Conservation (phyloP, 2,888 invertebrate species). For the Apodemia zela region DNA sequence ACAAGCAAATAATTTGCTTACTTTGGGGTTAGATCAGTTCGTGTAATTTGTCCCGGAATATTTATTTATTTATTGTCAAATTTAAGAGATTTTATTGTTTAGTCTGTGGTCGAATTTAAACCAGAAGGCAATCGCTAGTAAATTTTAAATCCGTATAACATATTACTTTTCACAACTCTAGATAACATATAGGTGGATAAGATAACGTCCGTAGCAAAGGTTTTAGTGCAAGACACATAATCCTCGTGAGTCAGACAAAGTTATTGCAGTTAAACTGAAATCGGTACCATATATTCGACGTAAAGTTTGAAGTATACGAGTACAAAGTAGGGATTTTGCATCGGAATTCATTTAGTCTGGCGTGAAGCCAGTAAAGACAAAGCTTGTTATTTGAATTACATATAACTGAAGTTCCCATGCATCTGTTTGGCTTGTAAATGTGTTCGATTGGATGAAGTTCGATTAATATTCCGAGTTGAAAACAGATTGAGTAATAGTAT, state of each 20-base stretch:
- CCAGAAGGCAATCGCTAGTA: background rate
- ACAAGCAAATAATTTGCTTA: too few species aligned
- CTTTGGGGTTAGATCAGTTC: too few species aligned
- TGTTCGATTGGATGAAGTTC: constrained; percentile 14
- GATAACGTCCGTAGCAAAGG: constrained; percentile 26
- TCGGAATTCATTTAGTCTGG: constrained; percentile 34
- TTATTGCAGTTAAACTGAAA: constrained; percentile 31
- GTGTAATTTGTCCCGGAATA: too few species aligned
- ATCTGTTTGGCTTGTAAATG: constrained; percentile 17
- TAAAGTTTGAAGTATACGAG: constrained; percentile 31
- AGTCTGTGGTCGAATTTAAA: too few species aligned
- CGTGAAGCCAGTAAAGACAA: constrained; percentile 28
- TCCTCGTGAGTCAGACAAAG: constrained; percentile 27
- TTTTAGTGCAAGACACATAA: constrained; percentile 28
- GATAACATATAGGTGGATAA: constrained; percentile 17
- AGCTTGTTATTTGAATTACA: constrained; percentile 27
- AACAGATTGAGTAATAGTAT: background rate
- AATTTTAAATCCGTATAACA: background rate
- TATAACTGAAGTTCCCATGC: constrained; percentile 27
- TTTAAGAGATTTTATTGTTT: too few species aligned
- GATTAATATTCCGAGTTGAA: constrained; percentile 5
- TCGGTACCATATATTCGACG: constrained; percentile 24
- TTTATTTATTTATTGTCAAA: too few species aligned
- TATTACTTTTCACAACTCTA: background rate
- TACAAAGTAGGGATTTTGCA: constrained; percentile 31